Base-by-base conservation (phyloP, 1,140 invertebrate species). In the Onthophagus taurus region DNA sequence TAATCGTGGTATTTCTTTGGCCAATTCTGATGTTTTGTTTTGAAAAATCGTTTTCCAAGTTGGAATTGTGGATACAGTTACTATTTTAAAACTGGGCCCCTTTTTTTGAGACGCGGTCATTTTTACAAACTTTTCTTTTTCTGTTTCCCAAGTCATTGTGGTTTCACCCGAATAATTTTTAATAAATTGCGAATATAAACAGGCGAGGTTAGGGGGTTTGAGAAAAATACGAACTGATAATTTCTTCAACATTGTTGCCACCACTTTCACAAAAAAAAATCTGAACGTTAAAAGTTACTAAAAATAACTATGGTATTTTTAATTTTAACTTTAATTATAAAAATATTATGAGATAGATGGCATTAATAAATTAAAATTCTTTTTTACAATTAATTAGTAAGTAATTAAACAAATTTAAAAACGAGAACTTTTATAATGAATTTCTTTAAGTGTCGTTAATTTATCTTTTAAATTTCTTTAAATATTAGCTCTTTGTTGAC, bases 41-140 rank as follows among this genome's bases (percentile, higher is more conserved):
- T 50, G 63, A 60, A 57, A 55, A 31, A 75, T 75, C 31, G 70
- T 63, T 13, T 55, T 47, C 83, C 83, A 87, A 6, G 74, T 72
- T 31, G 69, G 65, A 44, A 88, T 67, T 23, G 74, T 48, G 35
- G 70, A 55, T 4, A 77, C 16, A 13, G 59, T 64, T 12, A 61
- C 43, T 11, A 69, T 57, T 3, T 54, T 54, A 51, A 65, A 66
- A 47, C 76, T 80, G 2, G 60, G 43, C 42, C 70, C 66, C 29
- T 74, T 63, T 55, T 77, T 81, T 21, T 80, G 71, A 7, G 71
- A 64, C 16, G 61, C 3, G 2, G 59, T 44, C 72, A 77, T 74
- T 2, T 59, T 60, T 12, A 78, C 45, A 55, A 65, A 76, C 52
- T 71, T 74, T 31, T 71, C 67, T 72, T 66, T 67, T 44, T 63